These are phyloP conservation scores for Neodiprion lecontei DNA, from an alignment of 1,140 invertebrate species.

Conservation along the genomic window DNA sequence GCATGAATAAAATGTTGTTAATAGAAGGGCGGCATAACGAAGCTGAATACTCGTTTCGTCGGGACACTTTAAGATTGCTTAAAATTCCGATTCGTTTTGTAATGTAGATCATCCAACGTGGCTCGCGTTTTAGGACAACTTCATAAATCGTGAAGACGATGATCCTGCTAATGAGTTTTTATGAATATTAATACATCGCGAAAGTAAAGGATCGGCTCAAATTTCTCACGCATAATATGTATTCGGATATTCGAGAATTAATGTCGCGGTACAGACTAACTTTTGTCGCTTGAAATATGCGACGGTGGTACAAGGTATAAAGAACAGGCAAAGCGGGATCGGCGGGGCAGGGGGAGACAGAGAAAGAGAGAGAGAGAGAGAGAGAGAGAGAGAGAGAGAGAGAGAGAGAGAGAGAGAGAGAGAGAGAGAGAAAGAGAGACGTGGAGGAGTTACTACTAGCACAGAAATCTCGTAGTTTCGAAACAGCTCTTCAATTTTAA, in stretches of 20 bases:
- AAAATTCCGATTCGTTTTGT: no score
- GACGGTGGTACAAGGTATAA: no score
- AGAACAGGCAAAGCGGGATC: neutral
- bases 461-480: slow-evolving; percentile 58
- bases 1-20: no score
- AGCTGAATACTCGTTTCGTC: no score
- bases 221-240: neutral
- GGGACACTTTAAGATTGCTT: no score
- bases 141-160: neutral
- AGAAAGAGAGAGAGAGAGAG: slow-evolving; percentile 18
- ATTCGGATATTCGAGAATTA: neutral
- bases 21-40: no score
- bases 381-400: slow-evolving; percentile 35
- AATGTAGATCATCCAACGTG: no score
- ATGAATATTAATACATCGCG: neutral
- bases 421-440: slow-evolving; percentile 38
- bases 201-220: neutral
- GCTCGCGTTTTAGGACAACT: neutral
- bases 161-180: neutral
- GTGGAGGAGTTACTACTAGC: slow-evolving; percentile 53
- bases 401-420: slow-evolving; percentile 30
- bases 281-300: neutral
- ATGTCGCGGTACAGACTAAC: neutral
- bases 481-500: slow-evolving; percentile 63
- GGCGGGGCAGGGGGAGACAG: slow-evolving; percentile 12